phyloP scores from a whole-genome alignment of 2,888 invertebrate species.

The Nemoura dubitans region DNA sequence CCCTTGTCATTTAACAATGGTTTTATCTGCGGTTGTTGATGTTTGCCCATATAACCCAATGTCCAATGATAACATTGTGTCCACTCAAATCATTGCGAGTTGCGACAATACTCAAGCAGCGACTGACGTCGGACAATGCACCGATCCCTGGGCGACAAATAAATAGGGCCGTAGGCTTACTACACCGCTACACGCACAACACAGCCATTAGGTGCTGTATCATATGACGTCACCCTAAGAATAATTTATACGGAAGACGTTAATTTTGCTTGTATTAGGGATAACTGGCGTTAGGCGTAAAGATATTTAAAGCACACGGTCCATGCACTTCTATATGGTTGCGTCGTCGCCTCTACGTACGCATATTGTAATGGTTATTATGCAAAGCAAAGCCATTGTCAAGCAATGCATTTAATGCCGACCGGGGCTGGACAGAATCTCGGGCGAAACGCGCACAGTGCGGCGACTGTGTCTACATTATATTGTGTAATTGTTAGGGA shows the following conservation, averaged over 20 bases:
- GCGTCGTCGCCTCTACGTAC: not conserved
- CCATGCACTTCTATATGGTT: not conserved
- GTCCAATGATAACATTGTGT: slow-evolving; percentile 35
- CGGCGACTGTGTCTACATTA: slow-evolving; percentile 16
- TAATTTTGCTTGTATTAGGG: slow-evolving; percentile 36
- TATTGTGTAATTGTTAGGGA: slow-evolving; percentile 17
- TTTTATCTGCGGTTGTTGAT: slow-evolving; percentile 28
- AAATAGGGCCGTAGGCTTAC: slow-evolving; percentile 8
- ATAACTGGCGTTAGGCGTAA: not conserved
- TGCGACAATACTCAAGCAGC: slow-evolving; percentile 15
- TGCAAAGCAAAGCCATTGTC: slow-evolving; percentile 37
- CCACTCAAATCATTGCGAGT: slow-evolving; percentile 16
- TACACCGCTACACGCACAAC: not conserved
- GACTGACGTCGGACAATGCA: slow-evolving; percentile 30
- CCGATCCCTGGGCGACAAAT: slow-evolving; percentile 33
- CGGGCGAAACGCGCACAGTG: not conserved
- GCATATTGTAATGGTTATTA: slow-evolving; percentile 41
- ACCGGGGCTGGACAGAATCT: not conserved
- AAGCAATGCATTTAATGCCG: slow-evolving; percentile 24
- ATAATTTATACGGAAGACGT: slow-evolving; percentile 21
- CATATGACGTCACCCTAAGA: slow-evolving; percentile 19
- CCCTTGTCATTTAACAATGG: slow-evolving; percentile 39
- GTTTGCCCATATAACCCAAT: slow-evolving; percentile 15
- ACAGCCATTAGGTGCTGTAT: not conserved
- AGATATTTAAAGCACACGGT: slow-evolving; percentile 19